Conservation (phyloP, 1,140 invertebrate species). For the Drosophila rhopaloa region DNA sequence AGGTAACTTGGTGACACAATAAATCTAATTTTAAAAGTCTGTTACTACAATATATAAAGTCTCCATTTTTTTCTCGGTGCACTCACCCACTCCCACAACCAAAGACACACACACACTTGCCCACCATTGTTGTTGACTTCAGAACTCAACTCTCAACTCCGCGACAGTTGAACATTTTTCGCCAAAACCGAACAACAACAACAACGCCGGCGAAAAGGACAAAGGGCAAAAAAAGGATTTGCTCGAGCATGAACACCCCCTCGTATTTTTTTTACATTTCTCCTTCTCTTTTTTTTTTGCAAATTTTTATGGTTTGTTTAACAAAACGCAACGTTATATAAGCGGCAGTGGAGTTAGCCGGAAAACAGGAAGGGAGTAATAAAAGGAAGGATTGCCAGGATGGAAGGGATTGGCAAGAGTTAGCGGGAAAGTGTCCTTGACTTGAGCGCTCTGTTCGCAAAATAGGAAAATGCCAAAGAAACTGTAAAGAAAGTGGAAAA, state of each 20-base stretch:
- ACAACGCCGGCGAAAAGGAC: conserved; percentile 17
- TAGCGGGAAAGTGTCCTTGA: conserved; percentile 50
- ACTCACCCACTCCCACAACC: conserved; percentile 1
- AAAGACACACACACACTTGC: conserved; percentile 35
- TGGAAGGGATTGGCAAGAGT: conserved; percentile 41
- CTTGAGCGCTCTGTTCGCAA: neutral
- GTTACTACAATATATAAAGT: too few relatives aligned
- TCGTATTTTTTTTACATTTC: conserved; percentile 17
- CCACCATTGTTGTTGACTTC: conserved; percentile 54
- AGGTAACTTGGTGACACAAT: too few relatives aligned
- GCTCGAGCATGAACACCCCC: conserved; percentile 65
- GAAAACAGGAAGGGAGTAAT: conserved; percentile 29
- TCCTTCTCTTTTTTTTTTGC: conserved; percentile 43
- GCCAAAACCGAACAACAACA: conserved; percentile 21
- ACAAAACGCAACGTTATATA: conserved; percentile 77
- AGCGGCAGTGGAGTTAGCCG: conserved; percentile 50
- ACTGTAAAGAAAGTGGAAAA: conserved; percentile 8
- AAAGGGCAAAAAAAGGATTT: conserved; percentile 59
- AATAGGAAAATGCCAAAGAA: neutral
- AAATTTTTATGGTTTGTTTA: conserved; percentile 82
- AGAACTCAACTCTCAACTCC: conserved; percentile 44
- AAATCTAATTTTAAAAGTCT: too few relatives aligned
- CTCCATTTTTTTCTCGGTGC: conserved; percentile 1
- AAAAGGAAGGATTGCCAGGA: conserved; percentile 25
- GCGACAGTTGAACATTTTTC: conserved; percentile 44